Base-by-base conservation (phyloP, 1,140 invertebrate genomes). In the Globodera ellingtonae region DNA sequence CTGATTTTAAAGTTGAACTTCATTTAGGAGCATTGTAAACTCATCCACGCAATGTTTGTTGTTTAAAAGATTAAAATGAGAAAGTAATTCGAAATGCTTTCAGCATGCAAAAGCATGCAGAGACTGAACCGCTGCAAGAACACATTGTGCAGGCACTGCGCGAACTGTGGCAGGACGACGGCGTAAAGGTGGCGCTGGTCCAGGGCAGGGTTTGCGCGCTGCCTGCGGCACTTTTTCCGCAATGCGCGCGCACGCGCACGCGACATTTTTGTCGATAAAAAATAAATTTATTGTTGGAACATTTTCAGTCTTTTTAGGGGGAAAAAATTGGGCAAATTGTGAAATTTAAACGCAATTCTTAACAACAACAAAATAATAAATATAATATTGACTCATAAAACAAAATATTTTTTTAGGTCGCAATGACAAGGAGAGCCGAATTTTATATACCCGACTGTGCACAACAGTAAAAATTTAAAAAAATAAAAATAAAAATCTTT, bases 361-460 rank as follows among this genome's bases (percentile, higher is more conserved):
- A 69, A 18, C 66, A 10, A 69, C 24, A 15, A 21, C 18, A 8
- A 44, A 6, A 21, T 10, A 18, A 69, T 2, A 69, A 69, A 9
- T 21, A 9, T 7, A 21, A 73, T 9, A 59, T 24, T 73, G 47
- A 59, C 10, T 66, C 9, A 46, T 50, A 35, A 74, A 24, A 72
- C 9, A 48, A n/a, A 18, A 59, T 46, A 35, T 73, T 78, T 78
- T 78, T 69, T 65, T 47, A 80, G 84, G 84, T 70, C 18, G 85
- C 84, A 46, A 56, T 84, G 50, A 59, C 48, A 21, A 73, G 76
- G 21, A 81, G 69, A 50, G 70, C 62, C n/a, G 72, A 80, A 35
- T 85, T 86, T 79, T 86, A 86, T 67, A 59, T 85, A 62, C 84
- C 84, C 24, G 84, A 85, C 78, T 86, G 79, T 70, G 84, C 84